These are phyloP conservation scores for Nephila pilipes DNA, from an alignment of 1,140 invertebrate genomes.

Conservation along the genomic window DNA sequence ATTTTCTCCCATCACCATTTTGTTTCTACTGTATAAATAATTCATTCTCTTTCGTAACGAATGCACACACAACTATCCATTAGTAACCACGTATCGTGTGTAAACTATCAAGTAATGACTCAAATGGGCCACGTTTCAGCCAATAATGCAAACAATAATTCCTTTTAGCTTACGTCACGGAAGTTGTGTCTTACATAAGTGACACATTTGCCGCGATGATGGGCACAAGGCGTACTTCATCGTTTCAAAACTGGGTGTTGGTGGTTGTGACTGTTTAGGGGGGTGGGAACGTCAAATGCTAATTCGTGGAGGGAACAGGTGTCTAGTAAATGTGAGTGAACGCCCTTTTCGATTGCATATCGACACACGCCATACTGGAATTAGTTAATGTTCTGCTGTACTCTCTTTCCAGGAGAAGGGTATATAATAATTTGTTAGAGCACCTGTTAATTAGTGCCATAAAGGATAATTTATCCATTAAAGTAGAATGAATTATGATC, in stretches of 20 bases:
- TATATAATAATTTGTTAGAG: too few relatives aligned
- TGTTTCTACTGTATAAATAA: neutral
- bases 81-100: slow-evolving; percentile 12
- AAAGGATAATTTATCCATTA: too few relatives aligned
- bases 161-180: neutral
- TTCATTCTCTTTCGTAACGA: neutral
- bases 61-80: neutral
- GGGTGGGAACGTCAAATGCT: neutral
- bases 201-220: neutral
- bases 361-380: neutral
- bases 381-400: neutral
- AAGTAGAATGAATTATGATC: too few relatives aligned
- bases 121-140: neutral
- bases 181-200: neutral
- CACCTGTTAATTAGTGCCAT: too few relatives aligned
- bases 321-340: neutral
- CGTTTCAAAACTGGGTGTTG: slow-evolving; percentile 5
- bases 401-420: neutral
- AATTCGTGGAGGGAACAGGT: slow-evolving; percentile 4
- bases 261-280: slow-evolving; percentile 5
- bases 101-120: slow-evolving; percentile 26
- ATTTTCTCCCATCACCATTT: too few relatives aligned
- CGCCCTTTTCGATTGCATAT: slow-evolving; percentile 14
- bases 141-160: slow-evolving; percentile 11
- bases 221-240: neutral